Evolutionary conservation across 2,888 invertebrate species (phyloP), one percentile per base, ranked within the genome.

Genomic region (Diplazon laetatorius): DNA sequence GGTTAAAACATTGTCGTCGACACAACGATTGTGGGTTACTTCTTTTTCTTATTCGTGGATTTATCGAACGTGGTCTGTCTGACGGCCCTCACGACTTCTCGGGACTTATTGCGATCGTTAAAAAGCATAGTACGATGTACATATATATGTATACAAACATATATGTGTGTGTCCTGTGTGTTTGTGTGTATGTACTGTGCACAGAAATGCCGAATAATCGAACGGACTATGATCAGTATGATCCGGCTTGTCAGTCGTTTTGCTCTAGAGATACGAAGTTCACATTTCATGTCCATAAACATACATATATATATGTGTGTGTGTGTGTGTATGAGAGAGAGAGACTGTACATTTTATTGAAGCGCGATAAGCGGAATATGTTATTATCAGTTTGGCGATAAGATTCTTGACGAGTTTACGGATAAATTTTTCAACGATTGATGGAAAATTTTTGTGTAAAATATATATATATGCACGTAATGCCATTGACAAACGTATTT

Each of bases 141-240:
- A n/a, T n/a, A n/a, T n/a, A n/a, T n/a, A n/a, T n/a, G n/a, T n/a
- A n/a, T n/a, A n/a, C n/a, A n/a, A n/a, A n/a, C n/a, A n/a, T n/a
- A n/a, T n/a, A n/a, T n/a, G n/a, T n/a, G n/a, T n/a, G n/a, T n/a
- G n/a, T n/a, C n/a, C n/a, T n/a, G n/a, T n/a, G n/a, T n/a, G n/a
- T n/a, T n/a, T n/a, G n/a, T 37, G 37, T 57, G 4, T 8, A 18
- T 12, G 63, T 35, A 63, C 63, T 48, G 16, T 63, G 48, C 20
- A 63, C 37, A 20, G 9, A n/a, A 5, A 37, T 20, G 18, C 30
- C 10, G 2, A 37, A 37, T 12, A 4, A 5, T 55, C 14, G 22
- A 44, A 69, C 44, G 74, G 44, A 75, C 74, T 75, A 46, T 68
- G 59, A 42, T n/a, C n/a, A n/a, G n/a, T 75, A 46, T 68, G 30